Evolutionary conservation across 2,113 vertebrate species (phyloP).

Genomic region (Forbesichthys papilliferus): DNA sequence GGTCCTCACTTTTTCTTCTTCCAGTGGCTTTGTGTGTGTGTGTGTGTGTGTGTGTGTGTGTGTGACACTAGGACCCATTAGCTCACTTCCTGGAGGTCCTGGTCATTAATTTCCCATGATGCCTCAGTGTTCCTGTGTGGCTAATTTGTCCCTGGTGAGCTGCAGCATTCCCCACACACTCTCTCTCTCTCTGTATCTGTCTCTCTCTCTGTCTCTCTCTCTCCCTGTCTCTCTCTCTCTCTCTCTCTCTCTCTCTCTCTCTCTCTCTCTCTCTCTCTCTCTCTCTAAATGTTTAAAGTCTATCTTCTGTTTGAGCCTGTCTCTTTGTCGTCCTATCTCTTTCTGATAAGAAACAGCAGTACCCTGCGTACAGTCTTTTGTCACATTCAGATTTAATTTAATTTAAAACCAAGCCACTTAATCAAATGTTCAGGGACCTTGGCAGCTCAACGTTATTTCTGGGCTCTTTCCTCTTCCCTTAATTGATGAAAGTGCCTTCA

Average conservation of each 20-base stretch:
- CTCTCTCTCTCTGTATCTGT: constrained; percentile 5
- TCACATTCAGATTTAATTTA: background rate
- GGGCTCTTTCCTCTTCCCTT: background rate
- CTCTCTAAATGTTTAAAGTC: background rate
- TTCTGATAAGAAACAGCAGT: background rate
- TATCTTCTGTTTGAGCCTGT: background rate
- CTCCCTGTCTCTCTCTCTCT: constrained; percentile 15
- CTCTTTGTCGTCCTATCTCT: background rate
- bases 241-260: background rate
- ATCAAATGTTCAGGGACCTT: background rate
- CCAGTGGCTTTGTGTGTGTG: constrained; percentile 7
- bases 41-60: constrained; percentile 4
- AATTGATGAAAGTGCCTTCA: constrained; percentile 21
- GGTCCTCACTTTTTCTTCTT: constrained; percentile 16
- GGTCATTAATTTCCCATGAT: constrained; percentile 80
- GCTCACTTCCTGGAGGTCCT: constrained; percentile 74
- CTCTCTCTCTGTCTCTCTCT: constrained; percentile 12
- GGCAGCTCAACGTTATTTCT: background rate
- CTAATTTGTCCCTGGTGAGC: constrained; percentile 71
- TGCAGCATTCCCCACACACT: constrained; percentile 46
- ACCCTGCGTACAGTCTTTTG: background rate
- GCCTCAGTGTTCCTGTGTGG: constrained; percentile 66
- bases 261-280: background rate
- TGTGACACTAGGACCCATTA: constrained; percentile 67
- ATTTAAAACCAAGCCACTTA: background rate